Percentiles rank a stretch among this genome's conserved stretches.
phyloP scores from a whole-genome alignment of 1,140 invertebrate species.

The Dinothrombium tinctorium region DNA sequence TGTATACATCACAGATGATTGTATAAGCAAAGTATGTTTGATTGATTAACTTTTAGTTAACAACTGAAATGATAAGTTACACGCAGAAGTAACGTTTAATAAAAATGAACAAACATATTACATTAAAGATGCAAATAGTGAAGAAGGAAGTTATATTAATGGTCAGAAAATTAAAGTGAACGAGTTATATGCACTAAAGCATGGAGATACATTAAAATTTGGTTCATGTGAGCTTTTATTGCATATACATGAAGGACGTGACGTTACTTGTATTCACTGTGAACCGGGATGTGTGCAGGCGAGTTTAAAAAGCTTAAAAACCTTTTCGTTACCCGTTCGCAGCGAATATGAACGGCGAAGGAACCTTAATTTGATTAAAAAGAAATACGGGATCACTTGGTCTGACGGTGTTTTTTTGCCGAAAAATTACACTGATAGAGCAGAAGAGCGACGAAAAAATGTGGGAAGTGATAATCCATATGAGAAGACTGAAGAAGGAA shows the following conservation, averaged over 20 bases:
- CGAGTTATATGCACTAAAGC: slow-evolving; percentile 27
- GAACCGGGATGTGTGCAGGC: slow-evolving; percentile 18
- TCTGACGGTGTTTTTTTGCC: neutral
- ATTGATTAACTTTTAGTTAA: too few relatives aligned
- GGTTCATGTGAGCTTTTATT: slow-evolving; percentile 49
- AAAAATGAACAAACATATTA: slow-evolving; percentile 27
- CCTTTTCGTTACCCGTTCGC: too few relatives aligned
- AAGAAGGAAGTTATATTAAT: slow-evolving; percentile 65
- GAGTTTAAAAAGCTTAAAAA: too few relatives aligned
- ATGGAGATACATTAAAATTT: slow-evolving; percentile 40
- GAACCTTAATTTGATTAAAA: slow-evolving; percentile 11
- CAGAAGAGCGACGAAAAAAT: slow-evolving; percentile 39
- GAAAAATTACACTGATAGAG: slow-evolving; percentile 43
- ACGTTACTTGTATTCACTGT: slow-evolving; percentile 57
- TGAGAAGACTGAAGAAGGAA: slow-evolving; percentile 41
- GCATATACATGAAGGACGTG: slow-evolving; percentile 57
- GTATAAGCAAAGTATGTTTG: slow-evolving; percentile 58
- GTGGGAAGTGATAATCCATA: slow-evolving; percentile 56
- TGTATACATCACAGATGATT: slow-evolving; percentile 47
- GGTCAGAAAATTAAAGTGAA: slow-evolving; percentile 37
- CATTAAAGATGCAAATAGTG: slow-evolving; percentile 49
- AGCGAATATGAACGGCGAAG: neutral
- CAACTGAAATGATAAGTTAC: too few relatives aligned
- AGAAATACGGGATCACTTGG: neutral
- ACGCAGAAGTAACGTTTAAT: slow-evolving; percentile 33